Evolutionary conservation across 2,797 vertebrate genomes (phyloP).

Genomic region (Pterois miles): DNA sequence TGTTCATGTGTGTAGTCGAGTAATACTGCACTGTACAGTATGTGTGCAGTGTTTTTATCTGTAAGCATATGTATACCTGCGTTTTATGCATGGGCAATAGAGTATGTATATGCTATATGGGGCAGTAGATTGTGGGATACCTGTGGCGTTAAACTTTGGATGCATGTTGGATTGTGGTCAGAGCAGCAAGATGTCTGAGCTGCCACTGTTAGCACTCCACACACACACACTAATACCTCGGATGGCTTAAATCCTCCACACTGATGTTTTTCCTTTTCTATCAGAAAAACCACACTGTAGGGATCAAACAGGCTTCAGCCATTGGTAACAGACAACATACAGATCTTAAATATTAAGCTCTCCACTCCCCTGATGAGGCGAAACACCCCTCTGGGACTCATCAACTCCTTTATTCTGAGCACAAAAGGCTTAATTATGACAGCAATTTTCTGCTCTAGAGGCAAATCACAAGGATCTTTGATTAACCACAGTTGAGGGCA

Average conservation of each 20-base stretch:
- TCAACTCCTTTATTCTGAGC: conserved; percentile 1
- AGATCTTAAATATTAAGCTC: not conserved
- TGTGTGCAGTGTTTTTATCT: not conserved
- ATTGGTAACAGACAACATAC: not conserved
- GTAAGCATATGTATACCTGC: not conserved
- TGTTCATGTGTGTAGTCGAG: not conserved
- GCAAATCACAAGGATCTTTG: conserved; percentile 21
- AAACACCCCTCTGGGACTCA: not conserved
- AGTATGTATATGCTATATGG: conserved; percentile 20
- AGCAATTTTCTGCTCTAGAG: not conserved
- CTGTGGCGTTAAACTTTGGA: not conserved
- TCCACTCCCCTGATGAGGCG: not conserved
- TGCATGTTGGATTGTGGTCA: not conserved
- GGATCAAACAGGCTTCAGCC: not conserved
- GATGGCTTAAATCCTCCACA: not conserved
- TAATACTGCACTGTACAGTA: not conserved
- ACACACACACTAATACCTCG: not conserved
- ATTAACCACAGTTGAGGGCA: conserved; percentile 16
- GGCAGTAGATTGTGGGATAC: conserved; percentile 48
- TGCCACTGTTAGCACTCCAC: not conserved
- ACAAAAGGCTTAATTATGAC: conserved; percentile 17
- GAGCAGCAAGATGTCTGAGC: conserved; percentile 9
- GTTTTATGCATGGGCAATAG: not conserved
- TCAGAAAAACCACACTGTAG: not conserved
- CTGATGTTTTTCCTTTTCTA: not conserved